These are phyloP conservation scores for Champsocephalus esox DNA, from an alignment of 2,797 vertebrate genomes.

Conservation along the genomic window DNA sequence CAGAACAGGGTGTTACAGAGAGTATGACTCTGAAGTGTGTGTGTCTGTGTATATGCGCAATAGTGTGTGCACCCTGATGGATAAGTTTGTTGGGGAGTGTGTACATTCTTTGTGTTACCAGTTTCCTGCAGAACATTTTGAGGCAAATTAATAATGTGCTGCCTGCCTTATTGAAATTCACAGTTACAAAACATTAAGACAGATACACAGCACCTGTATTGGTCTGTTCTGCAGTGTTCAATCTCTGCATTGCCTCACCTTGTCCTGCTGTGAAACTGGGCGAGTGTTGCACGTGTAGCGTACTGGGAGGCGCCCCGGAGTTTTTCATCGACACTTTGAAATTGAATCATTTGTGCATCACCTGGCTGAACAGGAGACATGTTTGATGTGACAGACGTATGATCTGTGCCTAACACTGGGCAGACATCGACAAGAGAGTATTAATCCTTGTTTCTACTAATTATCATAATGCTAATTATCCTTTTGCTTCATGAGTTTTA, in stretches of 20 bases:
- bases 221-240: constrained; percentile 16
- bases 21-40: not conserved
- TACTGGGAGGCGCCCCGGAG: constrained; percentile 55
- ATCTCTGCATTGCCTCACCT: constrained; percentile 25
- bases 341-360: constrained; percentile 44
- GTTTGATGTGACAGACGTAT: constrained; percentile 19
- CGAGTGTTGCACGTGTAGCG: constrained; percentile 43
- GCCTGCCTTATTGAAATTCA: constrained; percentile 26
- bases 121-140: constrained; percentile 58
- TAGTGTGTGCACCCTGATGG: not conserved
- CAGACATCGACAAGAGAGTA: constrained; percentile 8
- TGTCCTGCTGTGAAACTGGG: constrained; percentile 62
- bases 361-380: constrained; percentile 27
- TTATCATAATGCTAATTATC: constrained; percentile 31
- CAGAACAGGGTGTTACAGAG: not conserved
- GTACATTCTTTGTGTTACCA: constrained; percentile 33
- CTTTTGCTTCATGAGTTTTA: constrained; percentile 10
- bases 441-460: constrained; percentile 5
- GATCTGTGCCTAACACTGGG: constrained; percentile 9
- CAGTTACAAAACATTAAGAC: constrained; percentile 11
- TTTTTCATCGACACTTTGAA: constrained; percentile 77
- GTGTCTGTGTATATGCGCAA: not conserved
- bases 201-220: constrained; percentile 21
- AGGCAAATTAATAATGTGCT: constrained; percentile 29
- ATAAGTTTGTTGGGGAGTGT: not conserved